Base-by-base conservation (phyloP, 2,888 invertebrate species). In the Chloromyia formosa region DNA sequence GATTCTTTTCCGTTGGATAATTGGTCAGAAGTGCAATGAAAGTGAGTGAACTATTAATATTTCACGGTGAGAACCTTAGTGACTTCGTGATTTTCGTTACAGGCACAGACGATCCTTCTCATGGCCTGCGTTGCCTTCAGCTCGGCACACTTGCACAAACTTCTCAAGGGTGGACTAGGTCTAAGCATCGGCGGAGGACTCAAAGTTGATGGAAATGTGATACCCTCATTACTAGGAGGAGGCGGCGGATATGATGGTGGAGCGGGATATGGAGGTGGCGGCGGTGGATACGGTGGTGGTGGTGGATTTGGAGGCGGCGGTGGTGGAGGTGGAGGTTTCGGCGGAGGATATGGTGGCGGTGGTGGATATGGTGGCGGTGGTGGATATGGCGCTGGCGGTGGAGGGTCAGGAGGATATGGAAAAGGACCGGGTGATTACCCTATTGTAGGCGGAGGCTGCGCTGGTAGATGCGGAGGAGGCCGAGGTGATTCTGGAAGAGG, bases 91-190 rank as follows among this genome's bases (percentile, higher is more conserved):
- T 40, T 40, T 22, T 68, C 16, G 9, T 71, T 69, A 16, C 45
- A 71, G 71, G 40, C 35, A 14, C 56, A 54, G 12, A 4, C 49
- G 5, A 10, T 71, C n/a, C 12, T 35, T 14, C 42, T 71, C 0
- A 18, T 71, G 58, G 53, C 71, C 10, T 71, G 40, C 20, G 71
- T 71, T 16, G 53, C 23, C 10, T 20, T 35, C 3, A 58, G 71
- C 22, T 71, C 71, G 18, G 71, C 71, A n/a, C 9, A 14, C 1
- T 12, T 71, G 12, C 56, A 71, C 40, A 53, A 71, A 20, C 14
- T 71, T 16, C 56, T 71, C 14, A 58, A 58, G 14, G 71, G 71
- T 54, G 69, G 69, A 3, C n/a, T 35, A 10, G 71, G 71, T 2
- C 18, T 71, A 10, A 18, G 18, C 18, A 16, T 64, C 18, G 61